Conservation (phyloP, 2,888 invertebrate species). For the Oscheius myriophilus region DNA sequence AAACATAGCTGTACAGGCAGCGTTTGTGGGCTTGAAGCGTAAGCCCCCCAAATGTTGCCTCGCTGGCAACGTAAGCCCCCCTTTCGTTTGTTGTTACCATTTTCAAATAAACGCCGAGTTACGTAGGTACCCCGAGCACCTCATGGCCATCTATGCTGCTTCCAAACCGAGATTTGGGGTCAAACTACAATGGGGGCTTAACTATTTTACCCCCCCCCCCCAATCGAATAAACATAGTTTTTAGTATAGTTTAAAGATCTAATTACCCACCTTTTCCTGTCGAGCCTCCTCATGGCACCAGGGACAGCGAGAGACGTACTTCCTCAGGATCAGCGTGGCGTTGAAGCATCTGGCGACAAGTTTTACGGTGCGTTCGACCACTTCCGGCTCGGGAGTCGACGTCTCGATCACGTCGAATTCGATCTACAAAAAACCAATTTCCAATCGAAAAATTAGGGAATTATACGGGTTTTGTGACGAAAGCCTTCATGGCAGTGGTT, state of each 20-base stretch:
- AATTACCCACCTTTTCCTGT: neutral
- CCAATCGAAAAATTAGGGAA: neutral
- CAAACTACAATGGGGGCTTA: too few species aligned
- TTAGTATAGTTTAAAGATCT: neutral
- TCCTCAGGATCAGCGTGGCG: conserved; percentile 10
- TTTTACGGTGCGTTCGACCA: neutral
- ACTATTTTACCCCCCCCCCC: too few species aligned
- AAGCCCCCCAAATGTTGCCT: too few species aligned
- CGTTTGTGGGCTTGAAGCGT: too few species aligned
- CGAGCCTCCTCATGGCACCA: conserved; percentile 11
- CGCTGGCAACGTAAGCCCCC: too few species aligned
- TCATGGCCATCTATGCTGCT: too few species aligned
- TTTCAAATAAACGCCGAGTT: too few species aligned
- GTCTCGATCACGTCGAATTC: neutral
- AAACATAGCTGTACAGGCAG: too few species aligned
- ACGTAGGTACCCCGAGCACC: too few species aligned
- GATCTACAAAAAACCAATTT: neutral
- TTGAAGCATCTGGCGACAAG: conserved; percentile 7
- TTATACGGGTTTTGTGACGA: neutral
- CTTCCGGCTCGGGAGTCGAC: too few species aligned
- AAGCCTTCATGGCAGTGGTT: neutral
- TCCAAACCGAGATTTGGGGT: too few species aligned
- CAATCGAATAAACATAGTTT: neutral
- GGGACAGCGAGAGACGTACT: conserved; percentile 1
- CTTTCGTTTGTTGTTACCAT: too few species aligned